phyloP scores from a whole-genome alignment of 2,888 invertebrate genomes.

The Cephonodes hylas region DNA sequence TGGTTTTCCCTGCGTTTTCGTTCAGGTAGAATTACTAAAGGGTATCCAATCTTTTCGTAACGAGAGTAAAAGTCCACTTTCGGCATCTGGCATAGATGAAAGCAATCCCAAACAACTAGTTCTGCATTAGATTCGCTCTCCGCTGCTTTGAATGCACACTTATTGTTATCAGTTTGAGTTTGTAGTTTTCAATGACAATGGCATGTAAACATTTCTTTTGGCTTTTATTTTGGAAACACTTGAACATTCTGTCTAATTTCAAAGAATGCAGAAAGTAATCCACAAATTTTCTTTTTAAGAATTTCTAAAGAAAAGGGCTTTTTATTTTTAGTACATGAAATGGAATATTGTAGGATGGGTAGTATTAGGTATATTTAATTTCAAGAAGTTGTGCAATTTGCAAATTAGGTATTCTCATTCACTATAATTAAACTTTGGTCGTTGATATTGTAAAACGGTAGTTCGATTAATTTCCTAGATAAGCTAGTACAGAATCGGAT shows the following conservation, averaged over 20 bases:
- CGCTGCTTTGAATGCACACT: slow-evolving; percentile 41
- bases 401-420: neutral
- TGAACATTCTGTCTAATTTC: neutral
- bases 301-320: neutral
- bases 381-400: neutral
- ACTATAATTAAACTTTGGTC: neutral
- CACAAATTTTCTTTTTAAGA: neutral
- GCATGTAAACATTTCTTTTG: neutral
- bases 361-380: neutral
- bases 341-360: too few relatives aligned
- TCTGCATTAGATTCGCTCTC: slow-evolving; percentile 73
- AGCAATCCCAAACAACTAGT: slow-evolving; percentile 65
- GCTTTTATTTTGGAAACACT: neutral
- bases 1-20: neutral
- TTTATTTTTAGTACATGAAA: too few relatives aligned
- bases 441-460: neutral
- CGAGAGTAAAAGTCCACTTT: slow-evolving; percentile 77
- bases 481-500: neutral
- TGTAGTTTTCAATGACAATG: slow-evolving; percentile 16
- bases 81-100: slow-evolving; percentile 70
- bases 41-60: slow-evolving; percentile 43
- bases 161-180: slow-evolving; percentile 26
- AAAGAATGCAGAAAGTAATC: too few relatives aligned
- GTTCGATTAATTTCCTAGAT: neutral
- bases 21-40: neutral